Conservation (phyloP, 2,797 vertebrate genomes). For the Perodicticus potto region DNA sequence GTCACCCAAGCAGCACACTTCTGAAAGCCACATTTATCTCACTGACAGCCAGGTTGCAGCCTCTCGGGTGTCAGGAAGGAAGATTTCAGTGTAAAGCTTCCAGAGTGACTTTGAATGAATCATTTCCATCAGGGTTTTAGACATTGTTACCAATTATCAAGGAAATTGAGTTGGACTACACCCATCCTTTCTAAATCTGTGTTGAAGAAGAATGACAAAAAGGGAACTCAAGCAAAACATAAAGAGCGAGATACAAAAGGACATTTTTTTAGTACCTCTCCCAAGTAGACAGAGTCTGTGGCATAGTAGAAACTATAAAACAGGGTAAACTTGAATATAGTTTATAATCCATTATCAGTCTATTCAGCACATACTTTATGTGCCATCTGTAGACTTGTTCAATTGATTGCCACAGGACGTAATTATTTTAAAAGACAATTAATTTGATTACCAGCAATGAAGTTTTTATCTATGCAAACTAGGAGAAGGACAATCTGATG, state of each 20-base stretch:
- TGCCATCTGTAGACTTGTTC: not conserved
- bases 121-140: not conserved
- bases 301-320: not conserved
- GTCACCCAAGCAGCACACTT: not conserved
- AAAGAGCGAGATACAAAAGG: not conserved
- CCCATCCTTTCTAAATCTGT: not conserved
- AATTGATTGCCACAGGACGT: conserved; percentile 62
- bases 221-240: not conserved
- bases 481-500: conserved; percentile 64
- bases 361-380: conserved; percentile 13
- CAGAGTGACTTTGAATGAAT: not conserved
- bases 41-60: not conserved
- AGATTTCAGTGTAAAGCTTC: conserved; percentile 5
- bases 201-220: not conserved
- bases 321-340: not conserved
- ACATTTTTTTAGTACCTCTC: not conserved
- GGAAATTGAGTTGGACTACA: not conserved
- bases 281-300: not conserved
- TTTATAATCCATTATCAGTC: not conserved
- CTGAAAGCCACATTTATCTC: not conserved
- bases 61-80: not conserved
- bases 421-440: conserved; percentile 78
- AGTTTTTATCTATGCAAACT: conserved; percentile 73
- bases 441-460: conserved; percentile 78
- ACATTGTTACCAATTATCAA: not conserved